Evolutionary conservation across 2,113 vertebrate genomes (phyloP).

Genomic region (Crypturellus undulatus): DNA sequence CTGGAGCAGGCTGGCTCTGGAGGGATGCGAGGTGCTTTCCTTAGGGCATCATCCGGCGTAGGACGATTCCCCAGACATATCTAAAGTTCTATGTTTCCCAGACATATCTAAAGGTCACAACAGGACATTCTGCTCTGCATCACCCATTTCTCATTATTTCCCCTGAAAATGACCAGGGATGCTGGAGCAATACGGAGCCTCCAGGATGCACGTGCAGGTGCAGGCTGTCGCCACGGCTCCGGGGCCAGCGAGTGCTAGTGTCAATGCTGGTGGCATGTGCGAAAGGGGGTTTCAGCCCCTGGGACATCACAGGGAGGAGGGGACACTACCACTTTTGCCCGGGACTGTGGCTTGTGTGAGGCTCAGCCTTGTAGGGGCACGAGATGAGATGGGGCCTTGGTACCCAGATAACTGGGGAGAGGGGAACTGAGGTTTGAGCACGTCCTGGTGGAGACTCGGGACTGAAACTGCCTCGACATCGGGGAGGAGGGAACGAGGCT

Average conservation of each 20-base stretch:
- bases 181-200: neutral
- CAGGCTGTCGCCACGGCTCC: neutral
- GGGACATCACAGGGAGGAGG: accelerated
- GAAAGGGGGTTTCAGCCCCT: neutral
- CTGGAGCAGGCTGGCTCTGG: neutral
- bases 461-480: neutral
- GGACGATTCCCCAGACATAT: too few species aligned
- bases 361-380: neutral
- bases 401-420: neutral
- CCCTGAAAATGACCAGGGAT: neutral
- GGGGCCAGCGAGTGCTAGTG: accelerated
- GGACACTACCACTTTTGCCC: accelerated
- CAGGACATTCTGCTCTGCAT: accelerated
- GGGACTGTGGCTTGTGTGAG: neutral
- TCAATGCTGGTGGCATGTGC: accelerated
- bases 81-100: accelerated
- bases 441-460: neutral
- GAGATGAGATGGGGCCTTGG: neutral
- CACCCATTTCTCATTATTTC: neutral
- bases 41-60: accelerated
- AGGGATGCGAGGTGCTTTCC: accelerated
- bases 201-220: neutral
- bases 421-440: neutral
- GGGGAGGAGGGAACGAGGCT: neutral
- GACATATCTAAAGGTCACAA: accelerated